Base-by-base conservation (phyloP, 2,888 invertebrate species). In the Ethmia dodecea region DNA sequence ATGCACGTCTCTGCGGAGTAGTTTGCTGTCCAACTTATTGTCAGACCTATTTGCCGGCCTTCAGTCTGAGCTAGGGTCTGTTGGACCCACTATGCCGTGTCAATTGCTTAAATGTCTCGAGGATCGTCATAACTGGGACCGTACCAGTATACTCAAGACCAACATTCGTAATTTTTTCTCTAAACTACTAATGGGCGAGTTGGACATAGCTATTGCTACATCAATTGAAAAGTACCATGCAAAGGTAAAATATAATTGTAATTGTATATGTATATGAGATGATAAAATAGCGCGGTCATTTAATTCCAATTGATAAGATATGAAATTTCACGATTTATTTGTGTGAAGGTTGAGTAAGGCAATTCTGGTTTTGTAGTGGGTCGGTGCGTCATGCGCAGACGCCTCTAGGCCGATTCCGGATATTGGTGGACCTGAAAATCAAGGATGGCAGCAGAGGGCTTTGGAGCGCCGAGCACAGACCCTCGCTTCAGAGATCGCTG, bases 171-270 rank as follows among this genome's bases (percentile, higher is more conserved):
- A 54, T 40, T 83, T 61, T 44, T 86, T 83, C 40, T 56, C 71
- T 1, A 55, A 66, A 34, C 50, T 86, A 26, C 54, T 86, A 12
- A 48, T 72, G 3, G 70, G 64, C 10, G 86, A 86, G 48, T 56
- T 86, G 0, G 73, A 84, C 40, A 78, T 84, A 36, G 86, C 86
- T 12, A 83, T 86, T 18, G 71, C 79, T 28, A 75, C 72, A 1
- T 65, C 77, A 0, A 80, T 84, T 39, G 86, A 83, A 41, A 76
- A 75, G 30, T 80, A 78, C 52, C 84, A 79, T 31, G 81, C 72
- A 13, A 77, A 60, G 72, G 86, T 83, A 55, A 36, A n/a, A n/a
- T n/a, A n/a, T n/a, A n/a, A n/a, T n/a, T n/a, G n/a, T n/a, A n/a
- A n/a, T n/a, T n/a, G n/a, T n/a, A n/a, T n/a, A n/a, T n/a, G n/a